Evolutionary conservation across 2,888 invertebrate species (phyloP).

Genomic region (Ferdinandea cuprea): DNA sequence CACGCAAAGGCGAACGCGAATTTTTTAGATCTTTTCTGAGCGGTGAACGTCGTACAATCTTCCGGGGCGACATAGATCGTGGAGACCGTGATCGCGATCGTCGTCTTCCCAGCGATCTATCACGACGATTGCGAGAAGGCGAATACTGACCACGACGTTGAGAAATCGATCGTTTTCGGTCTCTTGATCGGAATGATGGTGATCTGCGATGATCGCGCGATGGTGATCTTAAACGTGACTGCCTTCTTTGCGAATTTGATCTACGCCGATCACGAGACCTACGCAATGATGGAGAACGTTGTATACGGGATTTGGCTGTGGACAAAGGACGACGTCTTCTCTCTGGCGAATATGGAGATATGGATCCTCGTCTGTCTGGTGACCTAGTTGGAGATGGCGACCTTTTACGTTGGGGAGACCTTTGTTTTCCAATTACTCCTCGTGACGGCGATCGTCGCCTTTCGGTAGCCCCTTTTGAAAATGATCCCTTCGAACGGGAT

Average conservation of each 20-base stretch:
- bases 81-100: slow-evolving; percentile 75
- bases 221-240: slow-evolving; percentile 36
- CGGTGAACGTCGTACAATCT: slow-evolving; percentile 42
- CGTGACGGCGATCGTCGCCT: slow-evolving; percentile 26
- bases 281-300: slow-evolving; percentile 44
- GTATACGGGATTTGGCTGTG: slow-evolving; percentile 28
- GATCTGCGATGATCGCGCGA: slow-evolving; percentile 59
- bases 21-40: slow-evolving; percentile 59
- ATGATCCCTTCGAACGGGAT: slow-evolving; percentile 20
- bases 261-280: slow-evolving; percentile 51
- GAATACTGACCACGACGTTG: slow-evolving; percentile 31
- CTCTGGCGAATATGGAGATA: slow-evolving; percentile 26
- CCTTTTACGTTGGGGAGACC: slow-evolving; percentile 23
- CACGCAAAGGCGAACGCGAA: slow-evolving; percentile 59
- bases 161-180: slow-evolving; percentile 60
- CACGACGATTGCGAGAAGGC: slow-evolving; percentile 31
- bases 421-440: not conserved
- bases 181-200: slow-evolving; percentile 49
- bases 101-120: slow-evolving; percentile 76
- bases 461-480: slow-evolving; percentile 4
- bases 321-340: slow-evolving; percentile 37
- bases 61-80: slow-evolving; percentile 45
- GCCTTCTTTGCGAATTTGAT: slow-evolving; percentile 29
- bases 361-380: slow-evolving; percentile 44
- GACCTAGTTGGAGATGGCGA: slow-evolving; percentile 37